Conservation (phyloP, 2,797 vertebrate genomes). For the Danio choprae region DNA sequence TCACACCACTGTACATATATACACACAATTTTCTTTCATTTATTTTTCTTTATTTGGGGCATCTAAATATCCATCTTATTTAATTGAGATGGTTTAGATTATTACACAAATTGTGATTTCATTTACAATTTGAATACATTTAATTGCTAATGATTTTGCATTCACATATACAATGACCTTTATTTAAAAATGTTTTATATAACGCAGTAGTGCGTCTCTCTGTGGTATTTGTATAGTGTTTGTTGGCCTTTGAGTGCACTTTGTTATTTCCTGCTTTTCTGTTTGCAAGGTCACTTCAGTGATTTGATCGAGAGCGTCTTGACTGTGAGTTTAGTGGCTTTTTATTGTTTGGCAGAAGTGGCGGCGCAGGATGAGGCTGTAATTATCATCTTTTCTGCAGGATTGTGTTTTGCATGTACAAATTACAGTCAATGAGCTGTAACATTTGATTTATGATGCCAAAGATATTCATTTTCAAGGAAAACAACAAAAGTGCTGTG, state of each 20-base stretch:
- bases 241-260: not conserved
- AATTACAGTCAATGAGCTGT: conserved; percentile 49
- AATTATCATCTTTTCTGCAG: conserved; percentile 49
- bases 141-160: too few species aligned
- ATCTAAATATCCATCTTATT: too few species aligned
- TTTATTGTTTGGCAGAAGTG: conserved; percentile 24
- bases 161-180: too few species aligned
- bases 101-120: too few species aligned
- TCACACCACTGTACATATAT: too few species aligned
- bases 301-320: not conserved
- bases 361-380: conserved; percentile 9
- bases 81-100: too few species aligned
- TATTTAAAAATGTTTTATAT: not conserved
- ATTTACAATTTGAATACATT: too few species aligned
- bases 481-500: conserved; percentile 12
- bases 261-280: not conserved
- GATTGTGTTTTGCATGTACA: conserved; percentile 50
- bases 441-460: conserved; percentile 39
- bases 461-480: conserved; percentile 20
- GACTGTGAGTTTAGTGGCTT: conserved; percentile 10
- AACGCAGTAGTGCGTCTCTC: not conserved
- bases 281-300: conserved; percentile 25
- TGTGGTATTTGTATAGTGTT: not conserved
- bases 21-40: too few species aligned
- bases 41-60: too few species aligned